Conservation (phyloP, 37 sponge, comb jelly and placozoan genomes). For the Aphrocallistes beatrix region DNA sequence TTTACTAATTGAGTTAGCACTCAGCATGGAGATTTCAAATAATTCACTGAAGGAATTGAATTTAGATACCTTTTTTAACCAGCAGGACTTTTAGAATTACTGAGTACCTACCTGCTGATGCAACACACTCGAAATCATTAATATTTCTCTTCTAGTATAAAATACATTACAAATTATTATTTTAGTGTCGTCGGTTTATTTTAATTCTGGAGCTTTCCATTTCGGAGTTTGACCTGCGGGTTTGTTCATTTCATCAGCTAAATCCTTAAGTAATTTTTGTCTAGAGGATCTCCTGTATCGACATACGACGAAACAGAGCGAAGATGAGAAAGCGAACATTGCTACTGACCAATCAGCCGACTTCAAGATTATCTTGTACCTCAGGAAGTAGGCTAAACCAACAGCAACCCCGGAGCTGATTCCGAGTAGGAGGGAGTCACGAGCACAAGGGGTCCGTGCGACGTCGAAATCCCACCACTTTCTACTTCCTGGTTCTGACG, state of each 20-base stretch:
- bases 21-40: no score
- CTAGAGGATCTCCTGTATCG: neutral
- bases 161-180: no score
- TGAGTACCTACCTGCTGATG: no score
- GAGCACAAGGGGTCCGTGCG: conserved; percentile 58
- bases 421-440: conserved; percentile 51
- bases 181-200: no score
- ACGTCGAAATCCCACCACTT: conserved; percentile 65
- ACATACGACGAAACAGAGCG: neutral
- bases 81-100: no score
- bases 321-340: neutral
- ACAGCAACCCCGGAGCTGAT: conserved; percentile 34
- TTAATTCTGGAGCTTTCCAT: no score
- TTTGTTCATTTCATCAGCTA: neutral
- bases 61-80: no score
- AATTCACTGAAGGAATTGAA: no score
- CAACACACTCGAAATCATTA: no score
- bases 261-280: neutral
- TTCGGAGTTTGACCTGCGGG: no score
- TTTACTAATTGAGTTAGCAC: no score
- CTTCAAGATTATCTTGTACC: neutral
- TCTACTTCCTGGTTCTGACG: neutral
- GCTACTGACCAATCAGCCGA: neutral
- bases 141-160: no score
- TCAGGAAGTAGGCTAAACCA: conserved; percentile 41